Base-by-base conservation (phyloP, 1,140 invertebrate genomes). In the Yoshiicerus persimilis region DNA sequence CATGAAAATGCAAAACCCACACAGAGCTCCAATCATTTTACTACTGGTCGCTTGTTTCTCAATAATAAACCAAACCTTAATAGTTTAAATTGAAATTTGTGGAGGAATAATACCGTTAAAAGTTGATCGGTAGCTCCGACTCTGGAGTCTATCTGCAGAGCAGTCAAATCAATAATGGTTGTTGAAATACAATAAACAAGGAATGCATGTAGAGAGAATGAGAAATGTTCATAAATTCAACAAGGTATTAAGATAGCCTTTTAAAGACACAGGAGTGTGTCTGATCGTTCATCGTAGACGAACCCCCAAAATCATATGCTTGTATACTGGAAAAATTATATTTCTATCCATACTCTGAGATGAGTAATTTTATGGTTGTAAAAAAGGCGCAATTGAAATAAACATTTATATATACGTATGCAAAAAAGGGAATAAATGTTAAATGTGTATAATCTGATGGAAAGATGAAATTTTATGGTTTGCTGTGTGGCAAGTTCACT, bases 391-490 rank as follows among this genome's bases (percentile, higher is more conserved):
- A 80, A 34, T 80, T 80, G 75, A 80, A 80, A 38, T 38, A 36
- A 38, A 80, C 34, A 80, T 32, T 77, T 36, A n/a, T 20, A 77
- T 13, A 77, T 34, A 11, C 10, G 34, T 20, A 47, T 1, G 4
- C 4, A 16, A 8, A 11, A 6, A 23, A 77, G 32, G 23, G 13
- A 36, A 34, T 36, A n/a, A 80, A 38, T 38, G 75, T 80, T 32
- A 36, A 36, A 36, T 80, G 75, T 80, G 16, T 36, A 34, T 80
- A 80, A 80, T 80, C 34, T 36, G 70, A 77, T 77, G 32, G 70
- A 77, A 77, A 77, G 70, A 80, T 80, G 62, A 66, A 64, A 66
- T 66, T 36, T 80, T 80, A 20, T 80, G 75, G n/a, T 80, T 32
- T n/a, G 75, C 34, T n/a, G 32, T 30, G 8, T 80, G 30, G 75